phyloP scores from a whole-genome alignment of 2,113 vertebrate genomes.

The Scopus umbretta region DNA sequence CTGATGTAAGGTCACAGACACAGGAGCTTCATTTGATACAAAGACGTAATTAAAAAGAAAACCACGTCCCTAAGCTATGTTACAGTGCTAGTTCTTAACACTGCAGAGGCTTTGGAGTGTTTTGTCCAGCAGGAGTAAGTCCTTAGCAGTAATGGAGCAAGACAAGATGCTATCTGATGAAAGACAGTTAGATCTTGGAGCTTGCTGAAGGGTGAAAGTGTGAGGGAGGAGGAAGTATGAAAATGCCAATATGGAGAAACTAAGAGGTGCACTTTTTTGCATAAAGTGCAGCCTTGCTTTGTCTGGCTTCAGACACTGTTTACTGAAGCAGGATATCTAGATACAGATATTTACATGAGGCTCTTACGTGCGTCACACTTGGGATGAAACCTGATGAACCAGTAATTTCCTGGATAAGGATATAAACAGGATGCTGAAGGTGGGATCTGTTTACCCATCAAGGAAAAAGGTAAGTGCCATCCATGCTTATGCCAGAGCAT shows the following conservation, averaged over 20 bases:
- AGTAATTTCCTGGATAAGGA: neutral
- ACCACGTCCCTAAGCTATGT: neutral
- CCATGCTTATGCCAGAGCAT: neutral
- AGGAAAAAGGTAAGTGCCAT: neutral
- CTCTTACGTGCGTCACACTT: neutral
- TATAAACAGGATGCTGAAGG: neutral
- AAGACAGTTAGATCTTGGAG: neutral
- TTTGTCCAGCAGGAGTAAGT: neutral
- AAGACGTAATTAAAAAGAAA: neutral
- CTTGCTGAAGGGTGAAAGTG: neutral
- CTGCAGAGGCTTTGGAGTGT: neutral
- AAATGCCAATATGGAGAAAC: neutral
- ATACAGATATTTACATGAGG: neutral
- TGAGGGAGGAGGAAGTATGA: too few species aligned
- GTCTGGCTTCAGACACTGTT: neutral
- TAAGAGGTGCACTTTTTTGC: neutral
- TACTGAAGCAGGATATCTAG: neutral
- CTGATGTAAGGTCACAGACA: neutral
- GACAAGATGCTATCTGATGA: neutral
- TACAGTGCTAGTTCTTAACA: neutral
- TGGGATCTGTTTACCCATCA: neutral
- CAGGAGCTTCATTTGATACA: neutral
- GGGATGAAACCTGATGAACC: neutral
- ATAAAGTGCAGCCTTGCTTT: neutral
- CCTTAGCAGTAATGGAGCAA: neutral